Percentiles rank a stretch among this genome's conserved stretches.
Conservation (phyloP, 2,113 vertebrate species). For the Neolamprologus toae region DNA sequence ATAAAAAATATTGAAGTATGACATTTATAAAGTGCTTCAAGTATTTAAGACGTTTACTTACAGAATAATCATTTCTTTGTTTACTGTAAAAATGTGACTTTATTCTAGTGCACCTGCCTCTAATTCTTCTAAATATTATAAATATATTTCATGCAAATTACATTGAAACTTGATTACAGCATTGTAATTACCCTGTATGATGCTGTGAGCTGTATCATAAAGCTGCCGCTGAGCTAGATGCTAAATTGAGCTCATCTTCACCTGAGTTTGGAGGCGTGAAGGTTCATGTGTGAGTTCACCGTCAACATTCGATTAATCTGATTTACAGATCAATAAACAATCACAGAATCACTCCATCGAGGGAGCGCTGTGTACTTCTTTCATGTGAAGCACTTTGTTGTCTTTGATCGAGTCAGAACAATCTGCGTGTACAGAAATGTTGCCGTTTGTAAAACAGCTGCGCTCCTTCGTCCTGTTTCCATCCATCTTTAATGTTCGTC, state of each 20-base stretch:
- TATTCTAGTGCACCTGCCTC: not conserved
- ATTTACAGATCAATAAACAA: not conserved
- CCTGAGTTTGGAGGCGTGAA: not conserved
- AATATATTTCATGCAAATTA: not conserved
- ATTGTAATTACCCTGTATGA: not conserved
- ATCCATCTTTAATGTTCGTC: not conserved
- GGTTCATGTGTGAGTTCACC: not conserved
- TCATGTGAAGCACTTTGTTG: not conserved
- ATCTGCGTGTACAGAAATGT: not conserved
- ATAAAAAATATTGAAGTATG: not conserved
- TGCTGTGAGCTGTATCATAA: not conserved
- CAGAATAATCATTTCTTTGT: not conserved
- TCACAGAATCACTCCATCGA: not conserved
- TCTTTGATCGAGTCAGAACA: not conserved
- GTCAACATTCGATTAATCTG: not conserved
- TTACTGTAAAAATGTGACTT: not conserved
- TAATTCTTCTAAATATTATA: not conserved
- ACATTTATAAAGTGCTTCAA: not conserved
- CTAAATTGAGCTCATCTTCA: not conserved
- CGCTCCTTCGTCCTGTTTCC: not conserved
- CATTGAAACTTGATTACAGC: not conserved
- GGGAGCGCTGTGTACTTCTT: not conserved
- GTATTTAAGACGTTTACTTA: not conserved
- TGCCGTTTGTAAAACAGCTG: fast-evolving
- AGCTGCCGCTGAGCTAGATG: not conserved